phyloP scores from a whole-genome alignment of 2,888 invertebrate species.

The Myopa tessellatipennis region DNA sequence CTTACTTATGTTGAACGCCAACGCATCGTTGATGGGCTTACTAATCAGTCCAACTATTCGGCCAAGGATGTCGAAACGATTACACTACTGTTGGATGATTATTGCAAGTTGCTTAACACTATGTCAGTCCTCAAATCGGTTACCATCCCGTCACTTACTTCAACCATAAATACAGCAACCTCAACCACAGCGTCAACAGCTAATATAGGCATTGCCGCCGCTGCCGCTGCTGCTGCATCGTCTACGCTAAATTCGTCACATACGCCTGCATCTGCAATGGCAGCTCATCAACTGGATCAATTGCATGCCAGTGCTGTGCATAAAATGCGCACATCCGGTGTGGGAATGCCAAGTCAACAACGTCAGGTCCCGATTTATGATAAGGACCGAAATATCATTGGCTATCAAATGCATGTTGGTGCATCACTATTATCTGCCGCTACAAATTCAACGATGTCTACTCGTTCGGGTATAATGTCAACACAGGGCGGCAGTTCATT shows the following conservation, averaged over 20 bases:
- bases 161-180: neutral
- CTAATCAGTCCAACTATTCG: slow-evolving; percentile 45
- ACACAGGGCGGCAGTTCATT: slow-evolving; percentile 12
- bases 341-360: neutral
- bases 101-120: slow-evolving; percentile 43
- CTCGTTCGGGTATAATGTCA: slow-evolving; percentile 44
- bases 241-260: neutral
- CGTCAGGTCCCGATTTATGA: slow-evolving; percentile 49
- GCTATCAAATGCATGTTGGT: slow-evolving; percentile 45
- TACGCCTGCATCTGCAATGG: neutral
- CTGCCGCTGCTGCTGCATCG: neutral
- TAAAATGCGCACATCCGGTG: slow-evolving; percentile 26
- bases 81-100: slow-evolving; percentile 56
- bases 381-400: slow-evolving; percentile 50
- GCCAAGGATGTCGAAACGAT: slow-evolving; percentile 56
- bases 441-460: slow-evolving; percentile 47
- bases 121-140: slow-evolving; percentile 11
- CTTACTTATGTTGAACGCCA: slow-evolving; percentile 54
- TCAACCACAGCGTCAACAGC: neutral
- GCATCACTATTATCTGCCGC: slow-evolving; percentile 24
- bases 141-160: neutral
- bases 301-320: slow-evolving; percentile 32
- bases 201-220: neutral
- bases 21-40: slow-evolving; percentile 53
- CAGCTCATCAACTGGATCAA: slow-evolving; percentile 13